Conservation (phyloP, 2,113 vertebrate species). For the Tympanuchus pallidicinctus region DNA sequence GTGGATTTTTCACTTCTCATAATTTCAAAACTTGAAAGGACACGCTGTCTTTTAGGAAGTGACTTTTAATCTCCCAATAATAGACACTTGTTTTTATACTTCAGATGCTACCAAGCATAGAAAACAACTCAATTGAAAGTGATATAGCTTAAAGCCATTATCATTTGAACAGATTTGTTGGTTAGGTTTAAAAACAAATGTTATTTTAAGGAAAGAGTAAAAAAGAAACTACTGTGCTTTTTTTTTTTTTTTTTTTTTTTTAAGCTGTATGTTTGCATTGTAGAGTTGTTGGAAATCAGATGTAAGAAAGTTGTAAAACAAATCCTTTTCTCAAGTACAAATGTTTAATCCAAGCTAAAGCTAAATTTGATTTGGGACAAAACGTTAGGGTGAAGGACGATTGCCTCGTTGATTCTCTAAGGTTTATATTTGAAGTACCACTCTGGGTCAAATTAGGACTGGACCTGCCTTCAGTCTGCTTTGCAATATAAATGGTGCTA, state of each 20-base stretch:
- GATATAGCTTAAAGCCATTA: background rate
- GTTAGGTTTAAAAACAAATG: background rate
- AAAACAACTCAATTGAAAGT: rapidly evolving
- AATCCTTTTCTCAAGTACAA: background rate
- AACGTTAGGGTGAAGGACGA: background rate
- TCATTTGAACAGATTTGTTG: background rate
- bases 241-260: background rate
- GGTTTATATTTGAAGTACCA: background rate
- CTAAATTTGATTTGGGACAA: background rate
- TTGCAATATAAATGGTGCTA: background rate
- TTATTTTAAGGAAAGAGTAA: background rate
- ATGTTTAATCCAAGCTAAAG: background rate
- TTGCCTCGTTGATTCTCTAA: background rate
- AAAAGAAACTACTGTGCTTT: background rate
- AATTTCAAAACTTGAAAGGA: background rate
- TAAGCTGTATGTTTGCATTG: background rate
- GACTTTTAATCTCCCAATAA: background rate
- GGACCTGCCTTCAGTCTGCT: background rate
- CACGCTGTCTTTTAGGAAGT: background rate
- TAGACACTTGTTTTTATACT: background rate
- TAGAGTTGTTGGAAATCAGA: background rate
- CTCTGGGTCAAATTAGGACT: background rate
- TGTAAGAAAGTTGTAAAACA: background rate
- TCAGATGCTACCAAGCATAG: background rate
- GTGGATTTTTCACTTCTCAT: background rate